Evolutionary conservation across 1,140 invertebrate genomes (phyloP), one percentile per base, ranked within the genome.

Genomic region (Tribolium castaneum): DNA sequence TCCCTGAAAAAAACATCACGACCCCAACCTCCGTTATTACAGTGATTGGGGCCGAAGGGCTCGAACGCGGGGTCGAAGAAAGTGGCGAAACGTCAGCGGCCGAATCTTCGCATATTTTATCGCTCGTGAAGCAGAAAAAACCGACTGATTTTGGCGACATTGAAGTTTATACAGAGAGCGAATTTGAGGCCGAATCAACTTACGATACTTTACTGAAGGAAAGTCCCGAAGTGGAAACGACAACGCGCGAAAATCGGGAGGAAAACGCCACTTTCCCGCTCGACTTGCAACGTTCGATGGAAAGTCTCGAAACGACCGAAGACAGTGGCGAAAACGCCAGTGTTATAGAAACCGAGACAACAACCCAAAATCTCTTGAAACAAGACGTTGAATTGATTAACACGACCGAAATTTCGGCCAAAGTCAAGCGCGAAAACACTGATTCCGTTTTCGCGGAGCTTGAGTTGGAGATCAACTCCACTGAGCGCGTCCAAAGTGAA

Each of bases 31-130:
- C 85, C 3, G 83, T 87, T 10, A 86, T 87, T 22, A 87, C 86
- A 49, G 82, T 87, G 12, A 85, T 87, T 30, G 87, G 87, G 34
- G 87, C 87, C 16, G 87, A 87, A 83, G 86, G 86, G 14, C 79
- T 87, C 6, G 86, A 87, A 82, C 80, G 85, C 52, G 85, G 85
- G 59, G 80, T 82, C 4, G 85, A 86, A 70, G 83, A 84, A 6
- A 84, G 85, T 14, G 80, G 80, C 12, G 83, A 85, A 34, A 71
- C 78, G 35, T 80, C 75, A 80, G 49, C 70, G 9, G 52, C 80
- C 2, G 82, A 79, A 70, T 81, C 80, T 56, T 80, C 79, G 7
- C 79, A 83, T 78, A 82, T 82, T 62, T 52, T 82, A n/a, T 82
- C 81, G 14, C 52, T 81, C 66, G 80, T 81, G 3, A 83, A 82